Base-by-base conservation (phyloP, 2,888 invertebrate species). In the Erynnis tages region DNA sequence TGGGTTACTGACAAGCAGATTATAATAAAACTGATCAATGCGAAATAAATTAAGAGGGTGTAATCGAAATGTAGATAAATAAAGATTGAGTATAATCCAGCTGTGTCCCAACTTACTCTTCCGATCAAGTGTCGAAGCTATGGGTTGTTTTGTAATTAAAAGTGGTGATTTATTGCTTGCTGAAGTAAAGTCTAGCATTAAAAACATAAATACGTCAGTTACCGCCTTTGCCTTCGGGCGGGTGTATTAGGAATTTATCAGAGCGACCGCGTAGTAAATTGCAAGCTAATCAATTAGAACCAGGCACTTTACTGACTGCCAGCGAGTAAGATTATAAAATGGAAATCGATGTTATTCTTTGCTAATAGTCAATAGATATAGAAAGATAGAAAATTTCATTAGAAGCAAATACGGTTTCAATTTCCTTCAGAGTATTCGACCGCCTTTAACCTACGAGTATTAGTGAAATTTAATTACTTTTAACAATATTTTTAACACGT, bases 241-340 rank as follows among this genome's bases (percentile, higher is more conserved):
- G 21, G 50, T 43, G 21, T 50, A 44, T 50, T 50, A 44, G 19
- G 50, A 37, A 50, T 44, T 41, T 50, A 50, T 50, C 43, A 43
- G 27, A 29, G 27, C 41, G 16, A 14, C 25, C 14, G 41, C 17
- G 27, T 14, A 43, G 25, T 50, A 50, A 43, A 43, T 50, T 50
- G 50, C 43, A 14, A 27, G 35, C 35, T 50, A 35, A 50, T 50
- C 50, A 35, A 50, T 43, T 43, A 50, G 43, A 34, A 13, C 32
- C 25, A 34, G 41, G 34, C 27, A n/a, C 25, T 16, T 3, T 14
- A 0, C 16, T 34, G 32, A 49, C 16, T 41, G 30, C 2, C 11
- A 4, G 23, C 32, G 40, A 45, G 11, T 8, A 7, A 8, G n/a
- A n/a, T n/a, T n/a, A n/a, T n/a, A n/a, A n/a, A n/a, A n/a, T 21